Evolutionary conservation across 2,888 invertebrate species (phyloP).

Genomic region (Agrochola lychnidis): DNA sequence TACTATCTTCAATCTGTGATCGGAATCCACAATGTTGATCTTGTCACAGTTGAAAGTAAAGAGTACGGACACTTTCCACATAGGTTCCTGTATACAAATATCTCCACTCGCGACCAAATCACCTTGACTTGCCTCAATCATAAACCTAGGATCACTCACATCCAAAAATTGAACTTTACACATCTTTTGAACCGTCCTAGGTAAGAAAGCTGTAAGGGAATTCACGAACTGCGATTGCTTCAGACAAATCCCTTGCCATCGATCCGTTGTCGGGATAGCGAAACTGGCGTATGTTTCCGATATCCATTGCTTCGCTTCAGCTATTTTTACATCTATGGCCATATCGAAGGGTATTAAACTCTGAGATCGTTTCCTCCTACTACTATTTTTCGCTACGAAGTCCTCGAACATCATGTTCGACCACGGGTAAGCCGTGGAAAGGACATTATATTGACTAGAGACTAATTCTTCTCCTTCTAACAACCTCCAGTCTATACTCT

Average conservation of each 20-base stretch:
- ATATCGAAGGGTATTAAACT: constrained; percentile 88
- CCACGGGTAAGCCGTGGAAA: constrained; percentile 90
- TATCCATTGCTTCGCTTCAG: constrained; percentile 96
- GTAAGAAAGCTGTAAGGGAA: constrained; percentile 94
- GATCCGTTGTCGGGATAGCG: constrained; percentile 95
- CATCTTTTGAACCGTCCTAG: constrained; percentile 93
- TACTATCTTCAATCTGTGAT: constrained; percentile 95
- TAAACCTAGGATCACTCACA: constrained; percentile 94
- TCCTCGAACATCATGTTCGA: constrained; percentile 89
- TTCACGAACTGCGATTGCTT: constrained; percentile 95
- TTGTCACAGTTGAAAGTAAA: constrained; percentile 93
- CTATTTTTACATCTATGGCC: constrained; percentile 92
- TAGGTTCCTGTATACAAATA: constrained; percentile 94
- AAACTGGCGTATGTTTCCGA: constrained; percentile 96
- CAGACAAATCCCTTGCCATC: constrained; percentile 95
- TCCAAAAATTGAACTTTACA: constrained; percentile 95
- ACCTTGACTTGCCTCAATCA: constrained; percentile 94
- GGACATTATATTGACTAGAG: constrained; percentile 88
- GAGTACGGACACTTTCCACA: constrained; percentile 95
- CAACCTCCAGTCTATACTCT: constrained; percentile 87
- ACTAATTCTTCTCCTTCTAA: constrained; percentile 85
- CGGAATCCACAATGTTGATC: constrained; percentile 93
- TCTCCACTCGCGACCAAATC: constrained; percentile 95
- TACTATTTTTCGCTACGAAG: constrained; percentile 87
- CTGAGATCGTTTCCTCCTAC: constrained; percentile 88